Conservation (phyloP, 1,140 invertebrate genomes). For the Aricia agestis region DNA sequence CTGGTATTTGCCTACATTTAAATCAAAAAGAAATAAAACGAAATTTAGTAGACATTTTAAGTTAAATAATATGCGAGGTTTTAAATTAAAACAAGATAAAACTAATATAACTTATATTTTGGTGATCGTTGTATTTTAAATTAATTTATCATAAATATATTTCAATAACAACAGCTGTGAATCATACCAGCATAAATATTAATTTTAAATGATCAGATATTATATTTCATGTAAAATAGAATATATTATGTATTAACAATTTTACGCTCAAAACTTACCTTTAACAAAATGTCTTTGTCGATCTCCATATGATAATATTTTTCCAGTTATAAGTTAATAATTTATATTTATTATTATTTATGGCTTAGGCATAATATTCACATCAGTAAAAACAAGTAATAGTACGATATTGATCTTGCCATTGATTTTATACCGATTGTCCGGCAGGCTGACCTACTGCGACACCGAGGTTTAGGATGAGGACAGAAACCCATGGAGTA, state of each 20-base stretch:
- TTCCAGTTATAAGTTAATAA: background rate
- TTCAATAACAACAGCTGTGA: no score
- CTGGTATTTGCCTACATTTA: no score
- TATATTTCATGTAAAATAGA: no score
- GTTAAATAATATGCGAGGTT: no score
- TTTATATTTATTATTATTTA: background rate
- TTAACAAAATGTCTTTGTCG: slow-evolving; percentile 13
- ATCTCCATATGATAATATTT: slow-evolving; percentile 4
- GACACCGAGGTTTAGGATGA: background rate
- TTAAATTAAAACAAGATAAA: no score
- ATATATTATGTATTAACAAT: background rate
- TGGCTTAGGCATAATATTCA: background rate
- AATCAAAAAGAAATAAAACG: no score
- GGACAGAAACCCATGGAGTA: background rate
- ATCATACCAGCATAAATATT: no score
- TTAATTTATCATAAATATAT: no score
- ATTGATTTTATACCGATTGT: slow-evolving; percentile 5
- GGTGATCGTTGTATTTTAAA: no score
- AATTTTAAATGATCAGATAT: no score
- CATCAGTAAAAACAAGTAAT: slow-evolving; percentile 7
- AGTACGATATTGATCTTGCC: background rate
- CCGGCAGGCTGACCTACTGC: background rate
- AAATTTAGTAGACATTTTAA: no score
- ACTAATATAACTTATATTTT: no score
- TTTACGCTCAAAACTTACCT: background rate